phyloP scores from a whole-genome alignment of 2,113 vertebrate species.

The Phyllostomus hastatus region DNA sequence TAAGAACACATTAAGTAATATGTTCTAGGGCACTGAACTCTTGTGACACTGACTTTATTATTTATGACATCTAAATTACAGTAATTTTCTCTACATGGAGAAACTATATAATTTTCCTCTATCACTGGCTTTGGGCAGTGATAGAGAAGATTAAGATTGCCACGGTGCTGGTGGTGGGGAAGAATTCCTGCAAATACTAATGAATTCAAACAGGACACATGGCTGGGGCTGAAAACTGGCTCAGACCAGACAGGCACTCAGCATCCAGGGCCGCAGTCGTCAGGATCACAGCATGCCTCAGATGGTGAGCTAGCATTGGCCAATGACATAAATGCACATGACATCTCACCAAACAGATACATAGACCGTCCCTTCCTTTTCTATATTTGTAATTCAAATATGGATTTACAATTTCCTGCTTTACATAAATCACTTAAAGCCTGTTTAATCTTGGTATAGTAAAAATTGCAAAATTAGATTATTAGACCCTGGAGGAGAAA shows the following conservation, averaged over 20 bases:
- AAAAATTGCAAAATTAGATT: slow-evolving; percentile 22
- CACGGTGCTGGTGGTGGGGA: not conserved
- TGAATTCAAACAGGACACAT: not conserved
- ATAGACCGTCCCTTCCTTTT: not conserved
- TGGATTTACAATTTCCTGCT: not conserved
- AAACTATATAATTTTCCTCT: not conserved
- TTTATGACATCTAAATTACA: not conserved
- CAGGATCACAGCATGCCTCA: not conserved
- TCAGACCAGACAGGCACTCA: not conserved
- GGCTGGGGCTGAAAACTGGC: not conserved
- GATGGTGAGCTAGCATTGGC: not conserved
- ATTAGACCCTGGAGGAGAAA: slow-evolving; percentile 21
- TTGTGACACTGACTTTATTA: not conserved
- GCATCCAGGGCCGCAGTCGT: not conserved
- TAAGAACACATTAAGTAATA: not conserved
- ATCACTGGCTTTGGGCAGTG: not conserved
- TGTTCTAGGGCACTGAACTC: not conserved
- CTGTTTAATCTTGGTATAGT: not conserved
- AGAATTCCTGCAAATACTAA: not conserved
- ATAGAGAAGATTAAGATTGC: slow-evolving; percentile 11
- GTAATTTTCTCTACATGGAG: not conserved
- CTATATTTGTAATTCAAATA: slow-evolving; percentile 6
- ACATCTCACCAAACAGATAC: not conserved
- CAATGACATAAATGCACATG: not conserved
- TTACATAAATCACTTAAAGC: slow-evolving; percentile 11